Percentiles rank a stretch among this genome's conserved stretches.
These are phyloP conservation scores for Drosophila erecta DNA, from an alignment of 1,140 invertebrate species.

Conservation along the genomic window DNA sequence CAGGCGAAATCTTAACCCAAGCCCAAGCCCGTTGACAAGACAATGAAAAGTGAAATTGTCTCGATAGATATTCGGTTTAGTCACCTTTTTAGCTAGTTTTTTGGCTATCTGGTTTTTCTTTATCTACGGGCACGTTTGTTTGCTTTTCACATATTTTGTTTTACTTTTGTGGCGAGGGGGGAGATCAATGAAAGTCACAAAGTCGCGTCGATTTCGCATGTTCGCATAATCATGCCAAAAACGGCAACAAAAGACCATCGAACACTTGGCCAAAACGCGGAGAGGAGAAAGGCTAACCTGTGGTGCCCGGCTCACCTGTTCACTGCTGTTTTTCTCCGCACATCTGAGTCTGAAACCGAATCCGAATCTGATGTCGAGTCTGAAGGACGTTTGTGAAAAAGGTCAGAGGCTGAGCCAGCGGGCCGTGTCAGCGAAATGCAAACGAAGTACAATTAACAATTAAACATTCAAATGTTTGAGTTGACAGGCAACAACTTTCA, in stretches of 20 bases:
- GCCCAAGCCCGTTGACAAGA: conserved; percentile 25
- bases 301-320: conserved; percentile 22
- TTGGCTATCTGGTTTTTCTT: conserved; percentile 48
- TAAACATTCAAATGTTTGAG: conserved; percentile 69
- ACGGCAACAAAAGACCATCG: conserved; percentile 52
- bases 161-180: background rate
- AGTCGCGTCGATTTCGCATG: conserved; percentile 66
- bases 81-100: conserved; percentile 3
- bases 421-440: conserved; percentile 19
- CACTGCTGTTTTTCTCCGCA: background rate
- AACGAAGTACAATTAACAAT: conserved; percentile 62
- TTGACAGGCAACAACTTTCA: conserved; percentile 62
- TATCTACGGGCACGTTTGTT: conserved; percentile 35
- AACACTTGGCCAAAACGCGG: conserved; percentile 36
- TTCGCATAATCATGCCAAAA: conserved; percentile 79
- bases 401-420: conserved; percentile 46
- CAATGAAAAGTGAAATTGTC: conserved; percentile 79
- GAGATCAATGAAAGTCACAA: conserved; percentile 69
- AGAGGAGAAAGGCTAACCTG: conserved; percentile 25
- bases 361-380: background rate
- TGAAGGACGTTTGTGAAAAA: conserved; percentile 70
- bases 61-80: conserved; percentile 56
- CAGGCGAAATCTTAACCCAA: background rate
- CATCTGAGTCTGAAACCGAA: background rate
- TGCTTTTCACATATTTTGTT: conserved; percentile 22